A percentile compares a stretch with the other conserved stretches of the same genome.
Conservation (phyloP, 2,888 invertebrate species). For the Idaea dimidiata region DNA sequence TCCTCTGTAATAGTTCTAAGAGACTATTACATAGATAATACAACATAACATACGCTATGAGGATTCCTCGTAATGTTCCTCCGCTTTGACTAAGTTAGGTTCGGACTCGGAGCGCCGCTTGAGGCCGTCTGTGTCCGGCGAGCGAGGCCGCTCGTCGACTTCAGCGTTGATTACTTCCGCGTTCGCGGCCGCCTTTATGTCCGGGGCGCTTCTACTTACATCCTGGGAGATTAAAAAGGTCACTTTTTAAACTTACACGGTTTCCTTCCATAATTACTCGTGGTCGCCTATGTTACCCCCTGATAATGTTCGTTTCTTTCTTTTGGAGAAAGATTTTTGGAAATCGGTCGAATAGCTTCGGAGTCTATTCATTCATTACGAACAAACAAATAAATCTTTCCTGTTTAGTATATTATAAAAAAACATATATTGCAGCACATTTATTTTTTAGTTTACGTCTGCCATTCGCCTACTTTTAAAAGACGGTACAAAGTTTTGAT, state of each 20-base stretch:
- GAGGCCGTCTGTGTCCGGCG: conserved; percentile 66
- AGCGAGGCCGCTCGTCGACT: conserved; percentile 46
- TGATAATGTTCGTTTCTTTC: too few species aligned
- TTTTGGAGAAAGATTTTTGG: too few species aligned
- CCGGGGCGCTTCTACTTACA: conserved; percentile 82
- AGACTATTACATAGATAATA: neutral
- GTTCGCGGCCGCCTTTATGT: conserved; percentile 72
- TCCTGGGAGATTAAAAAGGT: conserved; percentile 43
- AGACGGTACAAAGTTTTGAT: neutral
- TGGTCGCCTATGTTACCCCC: too few species aligned
- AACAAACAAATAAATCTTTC: too few species aligned
- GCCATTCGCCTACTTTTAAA: too few species aligned
- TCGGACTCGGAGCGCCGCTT: conserved; percentile 84
- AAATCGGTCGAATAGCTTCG: neutral
- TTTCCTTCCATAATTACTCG: too few species aligned
- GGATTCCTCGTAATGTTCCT: conserved; percentile 63
- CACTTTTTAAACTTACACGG: too few species aligned
- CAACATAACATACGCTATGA: conserved; percentile 42
- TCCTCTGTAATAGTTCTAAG: too few species aligned
- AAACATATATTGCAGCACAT: too few species aligned
- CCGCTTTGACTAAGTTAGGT: conserved; percentile 80
- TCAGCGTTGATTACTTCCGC: conserved; percentile 32
- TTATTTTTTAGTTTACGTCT: too few species aligned
- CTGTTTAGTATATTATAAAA: too few species aligned
- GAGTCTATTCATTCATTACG: too few species aligned